A percentile compares a stretch with the other conserved stretches of the same genome.
Evolutionary conservation across 2,888 invertebrate genomes (phyloP).

Genomic region (Drosophila greeni): DNA sequence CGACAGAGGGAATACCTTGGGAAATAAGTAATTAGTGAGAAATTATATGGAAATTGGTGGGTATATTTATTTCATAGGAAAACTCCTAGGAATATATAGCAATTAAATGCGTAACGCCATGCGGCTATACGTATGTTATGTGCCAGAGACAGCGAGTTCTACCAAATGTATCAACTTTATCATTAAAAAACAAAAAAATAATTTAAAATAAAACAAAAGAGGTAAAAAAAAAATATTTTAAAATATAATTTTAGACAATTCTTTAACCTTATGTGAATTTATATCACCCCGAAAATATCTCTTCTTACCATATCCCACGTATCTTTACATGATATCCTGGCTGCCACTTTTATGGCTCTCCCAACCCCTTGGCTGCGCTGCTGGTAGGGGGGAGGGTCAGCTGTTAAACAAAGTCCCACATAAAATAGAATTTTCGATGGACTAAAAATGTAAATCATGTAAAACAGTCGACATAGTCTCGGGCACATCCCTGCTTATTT

Average conservation of each 20-base stretch:
- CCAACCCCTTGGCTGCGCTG: slow-evolving; percentile 29
- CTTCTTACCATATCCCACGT: background rate
- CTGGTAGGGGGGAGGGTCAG: background rate
- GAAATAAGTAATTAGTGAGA: background rate
- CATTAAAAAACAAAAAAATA: too few relatives aligned
- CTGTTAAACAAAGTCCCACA: slow-evolving; percentile 63
- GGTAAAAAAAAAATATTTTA: too few relatives aligned
- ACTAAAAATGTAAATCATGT: slow-evolving; percentile 73
- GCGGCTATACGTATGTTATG: background rate
- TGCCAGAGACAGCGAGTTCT: background rate
- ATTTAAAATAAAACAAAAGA: too few relatives aligned
- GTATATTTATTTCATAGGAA: too few relatives aligned
- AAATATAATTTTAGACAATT: too few relatives aligned
- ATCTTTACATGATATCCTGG: slow-evolving; percentile 15
- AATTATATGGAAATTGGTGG: too few relatives aligned
- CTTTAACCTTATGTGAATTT: background rate
- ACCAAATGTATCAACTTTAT: background rate
- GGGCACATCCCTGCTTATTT: slow-evolving; percentile 55
- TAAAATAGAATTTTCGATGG: slow-evolving; percentile 72
- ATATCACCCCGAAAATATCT: background rate
- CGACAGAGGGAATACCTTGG: slow-evolving; percentile 1
- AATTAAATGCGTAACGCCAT: background rate
- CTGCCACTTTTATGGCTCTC: slow-evolving; percentile 46
- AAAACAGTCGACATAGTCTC: slow-evolving; percentile 20
- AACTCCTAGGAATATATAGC: too few relatives aligned